A percentile compares a stretch with the other conserved stretches of the same genome.
Conservation (phyloP, 2,888 invertebrate species). For the Thereva nobilitata region DNA sequence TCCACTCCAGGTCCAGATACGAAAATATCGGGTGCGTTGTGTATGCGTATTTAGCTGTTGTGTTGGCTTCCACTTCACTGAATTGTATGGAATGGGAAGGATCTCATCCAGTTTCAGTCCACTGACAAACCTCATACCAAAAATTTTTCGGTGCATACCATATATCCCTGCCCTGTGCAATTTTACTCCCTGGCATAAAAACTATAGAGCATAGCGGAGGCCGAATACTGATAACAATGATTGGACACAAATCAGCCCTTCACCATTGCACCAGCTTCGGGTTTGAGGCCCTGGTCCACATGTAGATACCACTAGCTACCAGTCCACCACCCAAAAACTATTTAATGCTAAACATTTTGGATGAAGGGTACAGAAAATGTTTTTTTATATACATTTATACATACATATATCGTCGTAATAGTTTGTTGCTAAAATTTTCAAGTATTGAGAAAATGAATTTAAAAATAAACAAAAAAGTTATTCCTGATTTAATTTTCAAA, state of each 20-base stretch:
- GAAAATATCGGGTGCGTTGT: slow-evolving; percentile 29
- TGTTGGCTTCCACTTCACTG: slow-evolving; percentile 18
- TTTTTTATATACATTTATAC: too few species aligned
- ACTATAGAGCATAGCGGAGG: slow-evolving; percentile 31
- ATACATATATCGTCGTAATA: too few species aligned
- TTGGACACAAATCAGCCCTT: slow-evolving; percentile 42
- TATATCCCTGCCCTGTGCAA: slow-evolving; percentile 2
- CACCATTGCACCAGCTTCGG: too few species aligned
- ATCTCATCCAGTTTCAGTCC: neutral
- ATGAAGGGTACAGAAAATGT: too few species aligned
- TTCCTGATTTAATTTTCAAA: too few species aligned
- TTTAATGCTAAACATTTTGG: too few species aligned
- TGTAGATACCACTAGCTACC: too few species aligned
- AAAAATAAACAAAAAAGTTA: too few species aligned
- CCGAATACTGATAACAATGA: slow-evolving; percentile 41
- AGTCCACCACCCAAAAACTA: too few species aligned
- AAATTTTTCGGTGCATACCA: neutral
- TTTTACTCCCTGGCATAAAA: slow-evolving; percentile 24
- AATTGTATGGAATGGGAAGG: slow-evolving; percentile 2
- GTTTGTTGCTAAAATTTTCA: too few species aligned
- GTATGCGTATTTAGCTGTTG: slow-evolving; percentile 29
- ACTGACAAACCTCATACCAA: neutral
- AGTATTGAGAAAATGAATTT: too few species aligned
- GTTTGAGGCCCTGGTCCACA: too few species aligned
- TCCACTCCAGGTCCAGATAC: slow-evolving; percentile 23